Percentiles rank a stretch among this genome's conserved stretches.
phyloP scores from a whole-genome alignment of 1,140 invertebrate species.

The Oryzaephilus surinamensis region DNA sequence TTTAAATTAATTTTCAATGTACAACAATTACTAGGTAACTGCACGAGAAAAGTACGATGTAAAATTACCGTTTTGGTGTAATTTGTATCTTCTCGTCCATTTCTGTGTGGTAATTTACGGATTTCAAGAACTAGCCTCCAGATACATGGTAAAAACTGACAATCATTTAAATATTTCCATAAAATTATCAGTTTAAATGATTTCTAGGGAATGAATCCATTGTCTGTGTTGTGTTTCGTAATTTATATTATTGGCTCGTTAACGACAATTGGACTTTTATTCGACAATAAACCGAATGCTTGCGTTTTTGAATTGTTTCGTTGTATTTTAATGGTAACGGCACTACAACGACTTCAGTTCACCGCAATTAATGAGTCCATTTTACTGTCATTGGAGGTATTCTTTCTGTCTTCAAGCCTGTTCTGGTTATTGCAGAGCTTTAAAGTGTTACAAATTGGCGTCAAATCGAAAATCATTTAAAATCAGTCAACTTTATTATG shows the following conservation, averaged over 20 bases:
- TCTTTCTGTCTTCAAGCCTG: slow-evolving; percentile 35
- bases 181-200: slow-evolving; percentile 2
- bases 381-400: slow-evolving; percentile 27
- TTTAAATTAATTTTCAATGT: background rate
- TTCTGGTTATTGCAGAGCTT: slow-evolving; percentile 37
- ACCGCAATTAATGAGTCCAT: slow-evolving; percentile 16
- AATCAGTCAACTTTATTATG: too few species aligned
- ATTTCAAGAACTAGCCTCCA: slow-evolving; percentile 50
- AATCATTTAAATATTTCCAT: slow-evolving; percentile 6
- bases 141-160: slow-evolving; percentile 46
- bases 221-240: slow-evolving; percentile 44
- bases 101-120: slow-evolving; percentile 53
- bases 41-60: slow-evolving; percentile 58
- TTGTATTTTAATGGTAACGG: slow-evolving; percentile 29
- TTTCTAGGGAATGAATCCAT: slow-evolving; percentile 47
- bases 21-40: slow-evolving; percentile 39
- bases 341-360: slow-evolving; percentile 26
- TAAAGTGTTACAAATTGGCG: slow-evolving; percentile 30
- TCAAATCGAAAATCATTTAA: too few species aligned
- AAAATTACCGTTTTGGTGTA: slow-evolving; percentile 54
- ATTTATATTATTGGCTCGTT: slow-evolving; percentile 54
- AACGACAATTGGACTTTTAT: slow-evolving; percentile 57
- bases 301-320: slow-evolving; percentile 31
- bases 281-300: slow-evolving; percentile 41
- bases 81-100: slow-evolving; percentile 56